Percentiles rank a stretch among this genome's conserved stretches.
Conservation (phyloP, 2,888 invertebrate genomes). For the Malachius bipustulatus region DNA sequence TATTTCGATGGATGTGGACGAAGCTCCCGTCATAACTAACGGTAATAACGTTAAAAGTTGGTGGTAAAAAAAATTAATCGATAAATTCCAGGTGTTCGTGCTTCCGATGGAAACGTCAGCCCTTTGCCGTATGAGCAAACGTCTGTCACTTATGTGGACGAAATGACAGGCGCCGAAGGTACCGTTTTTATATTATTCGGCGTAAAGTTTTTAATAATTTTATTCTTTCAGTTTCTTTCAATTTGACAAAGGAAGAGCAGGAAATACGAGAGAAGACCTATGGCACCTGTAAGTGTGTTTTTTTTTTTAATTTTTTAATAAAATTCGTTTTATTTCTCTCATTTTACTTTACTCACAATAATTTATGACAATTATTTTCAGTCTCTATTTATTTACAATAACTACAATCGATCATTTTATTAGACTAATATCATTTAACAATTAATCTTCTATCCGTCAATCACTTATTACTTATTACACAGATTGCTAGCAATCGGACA, state of each 20-base stretch:
- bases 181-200: slow-evolving; percentile 9
- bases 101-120: slow-evolving; percentile 20
- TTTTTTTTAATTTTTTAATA: no score
- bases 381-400: no score
- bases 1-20: slow-evolving; percentile 33
- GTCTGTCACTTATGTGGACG: slow-evolving; percentile 24
- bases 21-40: slow-evolving; percentile 25
- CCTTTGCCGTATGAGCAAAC: slow-evolving; percentile 22
- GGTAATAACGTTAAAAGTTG: slow-evolving; percentile 14
- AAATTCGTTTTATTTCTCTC: no score
- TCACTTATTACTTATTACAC: no score
- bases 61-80: slow-evolving; percentile 1
- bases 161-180: slow-evolving; percentile 31
- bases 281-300: slow-evolving; percentile 24
- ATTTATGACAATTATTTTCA: no score
- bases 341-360: no score
- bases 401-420: no score
- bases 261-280: slow-evolving; percentile 22
- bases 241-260: slow-evolving; percentile 26
- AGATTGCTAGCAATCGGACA: no score
- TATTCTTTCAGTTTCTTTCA: slow-evolving; percentile 27
- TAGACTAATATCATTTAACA: no score
- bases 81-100: slow-evolving; percentile 15
- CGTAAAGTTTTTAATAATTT: slow-evolving; percentile 8
- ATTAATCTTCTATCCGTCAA: no score